Evolutionary conservation across 2,113 vertebrate genomes (phyloP).

Genomic region (Perccottus glenii): DNA sequence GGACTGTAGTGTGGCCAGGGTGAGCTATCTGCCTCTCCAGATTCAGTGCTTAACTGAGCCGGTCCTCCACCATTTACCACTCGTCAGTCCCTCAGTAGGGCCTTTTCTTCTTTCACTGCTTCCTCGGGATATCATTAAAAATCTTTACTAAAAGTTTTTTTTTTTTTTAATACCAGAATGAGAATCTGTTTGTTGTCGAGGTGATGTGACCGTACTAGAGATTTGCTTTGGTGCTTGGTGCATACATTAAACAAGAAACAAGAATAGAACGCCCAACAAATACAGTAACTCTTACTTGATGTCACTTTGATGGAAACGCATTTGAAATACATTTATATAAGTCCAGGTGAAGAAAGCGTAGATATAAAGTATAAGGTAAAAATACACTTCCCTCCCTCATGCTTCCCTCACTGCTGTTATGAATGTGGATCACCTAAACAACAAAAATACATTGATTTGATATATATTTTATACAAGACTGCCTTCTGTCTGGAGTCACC

Average conservation of each 20-base stretch:
- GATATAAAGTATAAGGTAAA: too few relatives aligned
- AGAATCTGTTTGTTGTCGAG: background rate
- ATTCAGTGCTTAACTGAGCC: conserved; percentile 27
- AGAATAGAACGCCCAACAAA: conserved; percentile 11
- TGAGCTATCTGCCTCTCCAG: conserved; percentile 51
- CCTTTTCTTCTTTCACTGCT: background rate
- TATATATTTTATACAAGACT: too few relatives aligned
- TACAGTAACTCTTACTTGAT: too few relatives aligned
- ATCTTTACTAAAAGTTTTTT: background rate
- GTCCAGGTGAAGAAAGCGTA: too few relatives aligned
- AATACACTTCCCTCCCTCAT: too few relatives aligned
- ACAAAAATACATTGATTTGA: too few relatives aligned
- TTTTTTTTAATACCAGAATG: background rate
- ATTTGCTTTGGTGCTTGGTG: too few relatives aligned
- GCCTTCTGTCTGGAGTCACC: conserved; percentile 8
- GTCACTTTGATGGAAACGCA: too few relatives aligned
- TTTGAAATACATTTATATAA: too few relatives aligned
- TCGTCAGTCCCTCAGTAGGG: conserved; percentile 4
- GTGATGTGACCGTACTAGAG: background rate
- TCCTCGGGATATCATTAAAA: background rate
- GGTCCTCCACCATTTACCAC: background rate
- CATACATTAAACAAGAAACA: background rate
- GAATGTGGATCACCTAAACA: too few relatives aligned
- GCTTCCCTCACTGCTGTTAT: too few relatives aligned
- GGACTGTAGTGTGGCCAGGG: conserved; percentile 45